A percentile compares a stretch with the other conserved stretches of the same genome.
Conservation (phyloP, 2,797 vertebrate species). For the Anguilla megastoma region DNA sequence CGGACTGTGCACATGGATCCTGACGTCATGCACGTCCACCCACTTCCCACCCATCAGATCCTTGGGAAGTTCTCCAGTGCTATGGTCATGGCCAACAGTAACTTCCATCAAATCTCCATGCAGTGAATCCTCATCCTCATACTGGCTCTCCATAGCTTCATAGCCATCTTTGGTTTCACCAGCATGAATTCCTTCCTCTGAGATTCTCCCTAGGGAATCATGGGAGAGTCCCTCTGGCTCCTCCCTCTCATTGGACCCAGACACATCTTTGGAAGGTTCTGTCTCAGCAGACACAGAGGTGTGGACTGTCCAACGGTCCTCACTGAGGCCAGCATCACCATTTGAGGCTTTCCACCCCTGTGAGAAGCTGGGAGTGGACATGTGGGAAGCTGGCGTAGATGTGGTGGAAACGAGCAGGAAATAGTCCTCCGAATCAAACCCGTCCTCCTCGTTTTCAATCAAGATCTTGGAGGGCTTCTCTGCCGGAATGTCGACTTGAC, state of each 20-base stretch:
- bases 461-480: constrained; percentile 36
- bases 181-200: accelerated
- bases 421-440: constrained; percentile 67
- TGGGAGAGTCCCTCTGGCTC: constrained; percentile 7
- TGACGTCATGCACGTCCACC: constrained; percentile 34
- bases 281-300: constrained; percentile 39
- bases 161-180: neutral
- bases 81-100: constrained; percentile 17
- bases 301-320: constrained; percentile 38
- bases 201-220: accelerated
- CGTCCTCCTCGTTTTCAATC: constrained; percentile 48
- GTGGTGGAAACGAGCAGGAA: constrained; percentile 68
- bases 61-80: neutral
- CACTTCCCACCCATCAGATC: accelerated
- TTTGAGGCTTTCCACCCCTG: constrained; percentile 39
- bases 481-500: neutral
- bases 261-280: constrained; percentile 40
- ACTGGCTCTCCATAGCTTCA: neutral
- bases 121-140: constrained; percentile 7
- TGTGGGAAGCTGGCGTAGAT: constrained; percentile 32
- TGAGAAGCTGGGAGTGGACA: constrained; percentile 44
- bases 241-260: constrained; percentile 34
- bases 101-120: constrained; percentile 31
- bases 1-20: constrained; percentile 31
- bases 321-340: constrained; percentile 34